A percentile compares a stretch with the other conserved stretches of the same genome.
Evolutionary conservation across 35 echinoderm and acorn worm genomes (phyloP).

Genomic region (Eucidaris tribuloides): DNA sequence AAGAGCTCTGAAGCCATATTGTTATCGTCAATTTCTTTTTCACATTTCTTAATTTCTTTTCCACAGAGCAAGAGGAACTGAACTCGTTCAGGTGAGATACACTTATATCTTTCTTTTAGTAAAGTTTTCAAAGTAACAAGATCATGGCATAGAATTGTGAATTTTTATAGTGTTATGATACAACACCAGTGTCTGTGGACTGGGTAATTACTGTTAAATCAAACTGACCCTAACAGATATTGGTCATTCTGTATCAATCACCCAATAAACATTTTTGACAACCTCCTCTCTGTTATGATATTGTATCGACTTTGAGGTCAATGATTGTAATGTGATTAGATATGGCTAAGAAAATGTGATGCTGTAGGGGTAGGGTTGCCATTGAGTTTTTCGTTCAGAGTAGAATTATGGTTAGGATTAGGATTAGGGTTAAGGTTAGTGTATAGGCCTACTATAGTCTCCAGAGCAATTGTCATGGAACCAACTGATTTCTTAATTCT

Average conservation of each 20-base stretch:
- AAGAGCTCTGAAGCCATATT: background rate
- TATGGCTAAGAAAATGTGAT: too few relatives aligned
- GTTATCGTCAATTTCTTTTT: background rate
- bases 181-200: background rate
- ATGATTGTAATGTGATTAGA: too few relatives aligned
- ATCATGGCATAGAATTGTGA: background rate
- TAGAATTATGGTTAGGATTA: too few relatives aligned
- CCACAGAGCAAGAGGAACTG: constrained; percentile 14
- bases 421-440: too few relatives aligned
- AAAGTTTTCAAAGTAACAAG: background rate
- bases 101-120: background rate
- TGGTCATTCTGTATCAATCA: background rate
- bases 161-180: background rate
- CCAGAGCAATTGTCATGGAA: too few relatives aligned
- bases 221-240: background rate
- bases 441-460: too few relatives aligned
- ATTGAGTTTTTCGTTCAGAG: too few relatives aligned
- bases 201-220: background rate
- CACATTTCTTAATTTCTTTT: background rate
- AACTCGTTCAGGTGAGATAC: constrained; percentile 38
- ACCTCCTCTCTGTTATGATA: too few relatives aligned
- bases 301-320: too few relatives aligned
- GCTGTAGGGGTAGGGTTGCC: too few relatives aligned
- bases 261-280: too few relatives aligned
- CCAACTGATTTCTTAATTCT: too few relatives aligned